Evolutionary conservation across 2,888 invertebrate species (phyloP).

Genomic region (Plebejus melissa): DNA sequence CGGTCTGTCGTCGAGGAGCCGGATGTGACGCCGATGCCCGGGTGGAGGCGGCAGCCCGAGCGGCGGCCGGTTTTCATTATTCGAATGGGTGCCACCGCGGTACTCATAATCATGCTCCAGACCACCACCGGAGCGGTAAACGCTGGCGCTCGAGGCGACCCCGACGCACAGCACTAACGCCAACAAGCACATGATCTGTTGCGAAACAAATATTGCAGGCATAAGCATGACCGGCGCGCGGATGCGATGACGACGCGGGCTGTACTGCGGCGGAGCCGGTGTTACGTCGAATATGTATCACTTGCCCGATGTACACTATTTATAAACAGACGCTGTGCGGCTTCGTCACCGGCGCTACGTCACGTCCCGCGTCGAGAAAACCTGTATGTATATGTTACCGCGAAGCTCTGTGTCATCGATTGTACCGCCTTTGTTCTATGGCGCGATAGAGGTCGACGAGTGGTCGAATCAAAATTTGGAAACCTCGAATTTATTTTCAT

Average conservation of each 20-base stretch:
- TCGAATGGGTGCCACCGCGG: background rate
- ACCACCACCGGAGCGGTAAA: background rate
- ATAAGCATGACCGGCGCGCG: background rate
- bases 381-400: background rate
- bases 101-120: background rate
- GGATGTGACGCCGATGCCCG: background rate
- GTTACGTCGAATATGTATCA: constrained; percentile 2
- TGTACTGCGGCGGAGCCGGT: background rate
- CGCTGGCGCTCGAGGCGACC: background rate
- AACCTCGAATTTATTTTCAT: background rate
- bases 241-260: background rate
- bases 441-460: background rate
- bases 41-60: background rate
- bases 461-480: background rate
- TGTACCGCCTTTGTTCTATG: background rate
- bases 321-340: background rate
- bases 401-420: background rate
- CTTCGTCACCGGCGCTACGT: background rate
- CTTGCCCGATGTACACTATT: constrained; percentile 1
- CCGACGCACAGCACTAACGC: background rate
- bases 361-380: background rate
- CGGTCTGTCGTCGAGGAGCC: background rate
- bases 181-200: background rate
- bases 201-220: background rate
- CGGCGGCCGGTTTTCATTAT: background rate